Evolutionary conservation across 2,113 vertebrate species (phyloP).

Genomic region (Orycteropus afer): DNA sequence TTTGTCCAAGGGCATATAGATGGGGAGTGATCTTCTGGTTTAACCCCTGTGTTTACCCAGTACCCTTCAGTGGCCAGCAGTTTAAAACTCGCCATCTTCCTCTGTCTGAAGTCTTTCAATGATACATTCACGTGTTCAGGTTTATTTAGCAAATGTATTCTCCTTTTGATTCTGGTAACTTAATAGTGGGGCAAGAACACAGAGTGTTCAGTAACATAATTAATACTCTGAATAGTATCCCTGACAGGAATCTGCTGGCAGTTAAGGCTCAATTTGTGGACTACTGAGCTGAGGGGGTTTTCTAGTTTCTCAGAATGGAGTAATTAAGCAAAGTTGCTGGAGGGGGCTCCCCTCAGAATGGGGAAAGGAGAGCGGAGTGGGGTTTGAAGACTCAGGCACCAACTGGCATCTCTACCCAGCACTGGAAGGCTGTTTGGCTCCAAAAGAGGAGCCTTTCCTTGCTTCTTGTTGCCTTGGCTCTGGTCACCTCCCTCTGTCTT

Average conservation of each 20-base stretch:
- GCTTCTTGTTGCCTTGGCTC: conserved; percentile 75
- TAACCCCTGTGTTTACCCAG: background rate
- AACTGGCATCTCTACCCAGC: conserved; percentile 80
- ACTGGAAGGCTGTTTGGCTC: conserved; percentile 84
- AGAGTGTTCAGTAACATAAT: conserved; percentile 51
- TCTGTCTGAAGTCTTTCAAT: background rate
- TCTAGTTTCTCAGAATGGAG: conserved; percentile 75
- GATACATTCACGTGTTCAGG: no score
- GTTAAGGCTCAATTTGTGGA: conserved; percentile 48
- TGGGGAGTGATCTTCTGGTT: background rate
- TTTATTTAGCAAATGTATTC: background rate
- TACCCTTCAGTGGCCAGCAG: background rate
- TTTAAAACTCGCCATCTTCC: background rate
- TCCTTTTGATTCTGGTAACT: background rate
- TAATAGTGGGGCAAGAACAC: background rate
- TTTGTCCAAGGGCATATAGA: no score
- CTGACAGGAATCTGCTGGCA: conserved; percentile 81
- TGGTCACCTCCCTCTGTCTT: conserved; percentile 69
- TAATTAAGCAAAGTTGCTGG: conserved; percentile 87
- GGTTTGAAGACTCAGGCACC: conserved; percentile 63
- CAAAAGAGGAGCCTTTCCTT: conserved; percentile 54
- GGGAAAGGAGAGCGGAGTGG: conserved; percentile 36
- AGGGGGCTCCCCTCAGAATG: conserved; percentile 78
- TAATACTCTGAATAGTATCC: conserved; percentile 71
- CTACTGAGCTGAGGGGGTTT: conserved; percentile 77